Evolutionary conservation across 2,797 vertebrate species (phyloP).

Genomic region (Margarornis squamiger): DNA sequence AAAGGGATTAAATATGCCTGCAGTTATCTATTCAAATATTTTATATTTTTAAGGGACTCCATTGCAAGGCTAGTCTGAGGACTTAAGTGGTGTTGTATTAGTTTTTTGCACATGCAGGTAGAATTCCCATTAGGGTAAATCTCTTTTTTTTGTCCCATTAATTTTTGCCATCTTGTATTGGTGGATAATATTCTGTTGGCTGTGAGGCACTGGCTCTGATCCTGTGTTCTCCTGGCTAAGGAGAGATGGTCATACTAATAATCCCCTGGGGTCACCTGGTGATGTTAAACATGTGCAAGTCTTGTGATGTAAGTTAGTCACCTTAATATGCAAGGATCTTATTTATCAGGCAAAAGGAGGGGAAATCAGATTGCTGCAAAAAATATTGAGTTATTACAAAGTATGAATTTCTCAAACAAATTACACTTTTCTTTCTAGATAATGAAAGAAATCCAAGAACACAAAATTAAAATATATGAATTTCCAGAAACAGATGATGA

Average conservation of each 20-base stretch:
- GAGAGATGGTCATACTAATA: neutral
- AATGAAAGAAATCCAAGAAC: slow-evolving; percentile 98
- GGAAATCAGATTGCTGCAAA: neutral
- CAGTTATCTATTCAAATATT: neutral
- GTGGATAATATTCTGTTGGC: neutral
- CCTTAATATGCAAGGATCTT: neutral
- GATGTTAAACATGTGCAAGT: neutral
- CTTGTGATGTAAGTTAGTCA: neutral
- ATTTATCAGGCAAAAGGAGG: neutral
- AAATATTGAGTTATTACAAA: neutral
- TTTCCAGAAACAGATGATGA: slow-evolving; percentile 97
- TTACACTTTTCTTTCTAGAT: slow-evolving; percentile 79
- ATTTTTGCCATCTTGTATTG: neutral
- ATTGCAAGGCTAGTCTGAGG: accelerated
- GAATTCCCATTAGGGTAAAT: neutral
- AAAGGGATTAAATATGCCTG: neutral
- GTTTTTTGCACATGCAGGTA: neutral
- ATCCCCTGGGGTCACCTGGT: neutral
- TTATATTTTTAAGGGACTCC: neutral
- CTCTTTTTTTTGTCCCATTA: neutral
- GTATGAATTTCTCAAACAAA: neutral
- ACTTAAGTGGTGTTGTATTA: neutral
- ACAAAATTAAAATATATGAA: slow-evolving; percentile 99
- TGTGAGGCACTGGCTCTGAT: neutral
- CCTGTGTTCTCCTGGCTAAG: neutral